Percentiles rank a stretch among this genome's conserved stretches.
These are phyloP conservation scores for Rambutsinella grinnellia DNA, from an alignment of 2,888 invertebrate species.

Conservation along the genomic window DNA sequence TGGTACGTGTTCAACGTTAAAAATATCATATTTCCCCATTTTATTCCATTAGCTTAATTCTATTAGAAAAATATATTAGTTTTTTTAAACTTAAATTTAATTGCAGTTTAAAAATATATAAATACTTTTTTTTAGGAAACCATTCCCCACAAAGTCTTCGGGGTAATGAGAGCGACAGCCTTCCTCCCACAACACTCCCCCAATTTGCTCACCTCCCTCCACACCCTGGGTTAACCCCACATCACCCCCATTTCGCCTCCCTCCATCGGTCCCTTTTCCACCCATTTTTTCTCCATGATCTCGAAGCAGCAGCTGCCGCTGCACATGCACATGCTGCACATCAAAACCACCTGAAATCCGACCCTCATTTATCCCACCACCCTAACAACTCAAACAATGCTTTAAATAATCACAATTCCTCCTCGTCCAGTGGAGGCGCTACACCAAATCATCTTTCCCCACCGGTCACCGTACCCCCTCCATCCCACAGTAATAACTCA, in stretches of 20 bases:
- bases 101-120: neutral
- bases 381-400: slow-evolving; percentile 22
- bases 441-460: slow-evolving; percentile 23
- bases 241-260: slow-evolving; percentile 27
- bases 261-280: slow-evolving; percentile 57
- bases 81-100: neutral
- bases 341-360: slow-evolving; percentile 56
- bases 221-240: slow-evolving; percentile 18
- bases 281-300: slow-evolving; percentile 62
- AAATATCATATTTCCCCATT: neutral
- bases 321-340: slow-evolving; percentile 52
- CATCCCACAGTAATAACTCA: slow-evolving; percentile 19
- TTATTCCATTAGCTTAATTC: too few species aligned
- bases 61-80: neutral
- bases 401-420: slow-evolving; percentile 29
- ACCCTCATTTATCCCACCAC: slow-evolving; percentile 34
- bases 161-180: slow-evolving; percentile 30
- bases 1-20: slow-evolving; percentile 57
- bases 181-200: slow-evolving; percentile 2
- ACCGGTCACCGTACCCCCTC: slow-evolving; percentile 19
- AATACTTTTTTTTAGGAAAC: slow-evolving; percentile 43
- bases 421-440: neutral
- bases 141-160: slow-evolving; percentile 53
- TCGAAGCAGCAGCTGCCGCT: slow-evolving; percentile 57
- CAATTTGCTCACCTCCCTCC: slow-evolving; percentile 14